Conservation (phyloP, 2,888 invertebrate species). For the Agonopterix subpropinquella region DNA sequence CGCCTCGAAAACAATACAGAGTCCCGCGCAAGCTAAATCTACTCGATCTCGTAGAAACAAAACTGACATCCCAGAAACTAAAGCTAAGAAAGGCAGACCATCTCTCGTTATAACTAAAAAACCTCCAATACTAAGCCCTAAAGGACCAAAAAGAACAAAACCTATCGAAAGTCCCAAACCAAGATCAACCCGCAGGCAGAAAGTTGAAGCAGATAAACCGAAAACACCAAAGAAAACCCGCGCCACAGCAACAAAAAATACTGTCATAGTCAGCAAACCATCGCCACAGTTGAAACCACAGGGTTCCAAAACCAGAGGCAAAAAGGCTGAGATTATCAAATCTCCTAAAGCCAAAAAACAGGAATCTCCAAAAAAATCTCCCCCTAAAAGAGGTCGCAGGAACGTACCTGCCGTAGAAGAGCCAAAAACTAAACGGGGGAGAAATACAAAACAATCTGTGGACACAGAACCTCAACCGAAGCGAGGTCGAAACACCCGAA, state of each 20-base stretch:
- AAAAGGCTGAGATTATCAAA: neutral
- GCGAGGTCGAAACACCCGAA: constrained; percentile 16
- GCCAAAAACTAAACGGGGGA: neutral
- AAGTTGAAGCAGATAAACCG: constrained; percentile 10
- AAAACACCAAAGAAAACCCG: constrained; percentile 34
- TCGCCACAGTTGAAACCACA: constrained; percentile 36
- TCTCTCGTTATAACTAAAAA: constrained; percentile 42
- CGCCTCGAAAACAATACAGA: neutral
- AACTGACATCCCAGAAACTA: constrained; percentile 3
- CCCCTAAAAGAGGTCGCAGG: neutral
- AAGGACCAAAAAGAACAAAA: constrained; percentile 1
- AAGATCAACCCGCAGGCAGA: constrained; percentile 15
- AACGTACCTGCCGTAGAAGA: neutral
- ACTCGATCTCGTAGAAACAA: constrained; percentile 1
- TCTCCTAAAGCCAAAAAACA: neutral
- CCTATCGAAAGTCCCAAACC: constrained; percentile 9
- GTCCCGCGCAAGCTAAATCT: constrained; percentile 5
- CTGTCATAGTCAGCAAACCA: constrained; percentile 30
- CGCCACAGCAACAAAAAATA: constrained; percentile 21
- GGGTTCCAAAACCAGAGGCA: constrained; percentile 9
- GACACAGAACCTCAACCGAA: constrained; percentile 9
- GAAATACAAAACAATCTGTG: constrained; percentile 3
- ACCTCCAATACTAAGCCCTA: constrained; percentile 32
- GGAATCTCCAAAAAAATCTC: constrained; percentile 27
- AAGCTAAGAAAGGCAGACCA: constrained; percentile 25